Conservation (phyloP, 2,888 invertebrate species). For the Chironomus tentans region DNA sequence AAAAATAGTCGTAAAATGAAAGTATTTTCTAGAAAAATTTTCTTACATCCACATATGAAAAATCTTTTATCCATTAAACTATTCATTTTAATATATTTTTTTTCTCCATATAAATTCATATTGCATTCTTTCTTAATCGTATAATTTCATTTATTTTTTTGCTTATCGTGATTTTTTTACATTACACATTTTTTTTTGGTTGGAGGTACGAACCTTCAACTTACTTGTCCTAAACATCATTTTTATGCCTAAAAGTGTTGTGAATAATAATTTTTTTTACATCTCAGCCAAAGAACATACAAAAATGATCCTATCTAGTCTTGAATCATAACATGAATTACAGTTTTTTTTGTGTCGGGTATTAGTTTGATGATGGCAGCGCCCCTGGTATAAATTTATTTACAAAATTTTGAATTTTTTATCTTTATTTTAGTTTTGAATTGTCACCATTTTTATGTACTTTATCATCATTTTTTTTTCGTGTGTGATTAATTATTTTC, state of each 20-base stretch:
- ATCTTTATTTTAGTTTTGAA: not conserved
- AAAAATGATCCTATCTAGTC: slow-evolving; percentile 19
- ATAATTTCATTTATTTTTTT: slow-evolving; percentile 20
- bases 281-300: slow-evolving; percentile 1
- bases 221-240: slow-evolving; percentile 21
- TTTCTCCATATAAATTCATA: slow-evolving; percentile 21
- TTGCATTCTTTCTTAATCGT: slow-evolving; percentile 24
- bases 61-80: slow-evolving; percentile 15
- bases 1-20: not conserved
- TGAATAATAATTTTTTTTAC: slow-evolving; percentile 3
- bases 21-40: not conserved
- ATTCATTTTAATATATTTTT: not conserved
- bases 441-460: slow-evolving; percentile 25
- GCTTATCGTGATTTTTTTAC: not conserved
- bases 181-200: not conserved
- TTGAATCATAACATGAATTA: not conserved
- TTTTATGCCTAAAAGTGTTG: slow-evolving; percentile 18
- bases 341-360: not conserved
- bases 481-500: too few species aligned
- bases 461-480: not conserved
- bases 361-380: slow-evolving; percentile 10
- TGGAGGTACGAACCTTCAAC: not conserved
- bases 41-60: not conserved
- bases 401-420: not conserved
- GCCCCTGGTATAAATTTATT: slow-evolving; percentile 21